phyloP scores from a whole-genome alignment of 2,113 vertebrate species.

The Bothrops jararaca region DNA sequence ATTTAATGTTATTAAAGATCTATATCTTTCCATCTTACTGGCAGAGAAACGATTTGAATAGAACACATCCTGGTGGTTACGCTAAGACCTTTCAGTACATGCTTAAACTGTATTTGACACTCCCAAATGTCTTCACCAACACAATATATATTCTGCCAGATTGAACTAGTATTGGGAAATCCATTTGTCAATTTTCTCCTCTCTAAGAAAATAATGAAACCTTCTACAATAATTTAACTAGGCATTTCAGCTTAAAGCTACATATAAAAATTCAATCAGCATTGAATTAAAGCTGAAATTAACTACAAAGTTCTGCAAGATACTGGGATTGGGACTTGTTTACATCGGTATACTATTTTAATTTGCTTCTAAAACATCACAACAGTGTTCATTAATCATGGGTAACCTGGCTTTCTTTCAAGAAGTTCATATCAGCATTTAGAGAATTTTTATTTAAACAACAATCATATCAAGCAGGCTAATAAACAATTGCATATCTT shows the following conservation, averaged over 20 bases:
- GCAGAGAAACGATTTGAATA: slow-evolving; percentile 1
- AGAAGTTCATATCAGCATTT: background rate
- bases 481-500: background rate
- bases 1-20: slow-evolving; percentile 19
- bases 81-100: background rate
- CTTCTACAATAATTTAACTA: slow-evolving; percentile 3
- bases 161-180: background rate
- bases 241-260: slow-evolving; percentile 5
- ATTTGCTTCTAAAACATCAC: background rate
- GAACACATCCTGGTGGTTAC: background rate
- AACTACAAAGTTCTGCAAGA: background rate
- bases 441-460: background rate
- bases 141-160: slow-evolving; percentile 24
- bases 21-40: slow-evolving; percentile 7
- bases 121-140: background rate
- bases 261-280: slow-evolving; percentile 9
- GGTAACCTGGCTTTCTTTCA: background rate
- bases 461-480: background rate
- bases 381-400: background rate
- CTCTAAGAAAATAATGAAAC: slow-evolving; percentile 2
- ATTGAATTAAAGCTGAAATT: background rate
- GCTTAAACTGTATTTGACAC: slow-evolving; percentile 4
- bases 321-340: slow-evolving; percentile 1
- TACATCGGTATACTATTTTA: slow-evolving; percentile 9
- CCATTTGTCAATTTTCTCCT: slow-evolving; percentile 17